phyloP scores from a whole-genome alignment of 2,797 vertebrate genomes.

The Anguilla megastoma region DNA sequence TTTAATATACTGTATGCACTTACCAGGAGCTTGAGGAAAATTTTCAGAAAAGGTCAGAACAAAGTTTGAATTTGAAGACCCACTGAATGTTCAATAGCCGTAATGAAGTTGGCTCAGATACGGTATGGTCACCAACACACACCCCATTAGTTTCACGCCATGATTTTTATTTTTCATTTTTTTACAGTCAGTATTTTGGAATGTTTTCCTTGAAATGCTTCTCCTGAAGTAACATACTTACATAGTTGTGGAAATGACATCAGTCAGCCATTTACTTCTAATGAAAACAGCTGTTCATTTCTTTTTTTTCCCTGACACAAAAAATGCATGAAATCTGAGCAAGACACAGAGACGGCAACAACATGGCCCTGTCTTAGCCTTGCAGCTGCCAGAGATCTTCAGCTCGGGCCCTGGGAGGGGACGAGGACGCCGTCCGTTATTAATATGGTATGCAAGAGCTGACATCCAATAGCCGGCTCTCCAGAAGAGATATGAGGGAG shows the following conservation, averaged over 20 bases:
- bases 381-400: slow-evolving; percentile 32
- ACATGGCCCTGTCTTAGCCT: not conserved
- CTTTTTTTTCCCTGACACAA: not conserved
- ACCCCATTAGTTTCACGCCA: not conserved
- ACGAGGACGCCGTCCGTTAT: slow-evolving; percentile 23
- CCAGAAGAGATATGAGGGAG: slow-evolving; percentile 12
- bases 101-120: no score
- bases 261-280: not conserved
- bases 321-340: slow-evolving; percentile 16
- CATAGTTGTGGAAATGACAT: not conserved
- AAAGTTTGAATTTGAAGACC: not conserved
- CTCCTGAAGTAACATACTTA: no score
- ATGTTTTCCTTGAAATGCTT: not conserved
- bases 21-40: not conserved
- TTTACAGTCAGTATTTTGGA: not conserved
- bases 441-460: slow-evolving; percentile 24
- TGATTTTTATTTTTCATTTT: not conserved
- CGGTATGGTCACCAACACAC: not conserved
- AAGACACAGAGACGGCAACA: not conserved
- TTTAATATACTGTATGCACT: no score
- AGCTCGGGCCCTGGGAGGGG: slow-evolving; percentile 19
- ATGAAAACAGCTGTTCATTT: not conserved
- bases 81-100: not conserved
- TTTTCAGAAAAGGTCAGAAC: not conserved
- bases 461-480: slow-evolving; percentile 34